These are phyloP conservation scores for Heliothis virescens DNA, from an alignment of 1,140 invertebrate species.

Conservation along the genomic window DNA sequence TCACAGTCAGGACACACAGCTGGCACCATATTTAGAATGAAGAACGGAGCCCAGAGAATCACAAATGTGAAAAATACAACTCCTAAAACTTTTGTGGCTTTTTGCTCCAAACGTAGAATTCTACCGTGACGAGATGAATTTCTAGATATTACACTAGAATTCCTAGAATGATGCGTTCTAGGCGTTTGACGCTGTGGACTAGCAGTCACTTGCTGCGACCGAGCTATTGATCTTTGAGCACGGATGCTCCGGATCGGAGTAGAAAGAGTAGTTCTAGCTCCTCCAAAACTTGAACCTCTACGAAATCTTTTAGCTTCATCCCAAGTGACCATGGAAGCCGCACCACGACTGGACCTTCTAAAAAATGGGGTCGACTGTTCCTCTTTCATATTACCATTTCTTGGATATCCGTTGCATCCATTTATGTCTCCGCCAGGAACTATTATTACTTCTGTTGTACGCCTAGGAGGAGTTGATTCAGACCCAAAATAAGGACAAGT, in stretches of 20 bases:
- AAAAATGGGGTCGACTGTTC: slow-evolving; percentile 79
- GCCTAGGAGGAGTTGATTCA: slow-evolving; percentile 81
- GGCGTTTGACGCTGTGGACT: slow-evolving; percentile 87
- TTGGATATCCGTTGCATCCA: slow-evolving; percentile 76
- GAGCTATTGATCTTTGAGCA: slow-evolving; percentile 71
- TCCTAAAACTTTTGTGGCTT: slow-evolving; percentile 97
- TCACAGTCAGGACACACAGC: slow-evolving; percentile 93
- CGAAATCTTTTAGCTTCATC: slow-evolving; percentile 85
- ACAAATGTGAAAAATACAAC: slow-evolving; percentile 98
- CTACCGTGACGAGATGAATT: slow-evolving; percentile 93
- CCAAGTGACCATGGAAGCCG: slow-evolving; percentile 88
- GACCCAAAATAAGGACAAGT: slow-evolving; percentile 93
- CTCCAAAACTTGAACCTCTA: slow-evolving; percentile 88
- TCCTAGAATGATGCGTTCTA: slow-evolving; percentile 89
- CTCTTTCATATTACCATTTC: slow-evolving; percentile 77
- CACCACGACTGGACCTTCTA: slow-evolving; percentile 77
- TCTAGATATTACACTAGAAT: slow-evolving; percentile 92
- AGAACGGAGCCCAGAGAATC: slow-evolving; percentile 97
- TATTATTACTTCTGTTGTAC: slow-evolving; percentile 80
- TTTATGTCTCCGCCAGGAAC: slow-evolving; percentile 79
- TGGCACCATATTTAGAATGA: slow-evolving; percentile 94
- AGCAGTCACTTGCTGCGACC: slow-evolving; percentile 82
- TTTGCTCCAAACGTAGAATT: slow-evolving; percentile 94
- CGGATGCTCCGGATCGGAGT: slow-evolving; percentile 77
- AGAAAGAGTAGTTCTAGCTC: slow-evolving; percentile 85